phyloP scores from a whole-genome alignment of 2,888 invertebrate genomes.

The Proisotoma minuta region DNA sequence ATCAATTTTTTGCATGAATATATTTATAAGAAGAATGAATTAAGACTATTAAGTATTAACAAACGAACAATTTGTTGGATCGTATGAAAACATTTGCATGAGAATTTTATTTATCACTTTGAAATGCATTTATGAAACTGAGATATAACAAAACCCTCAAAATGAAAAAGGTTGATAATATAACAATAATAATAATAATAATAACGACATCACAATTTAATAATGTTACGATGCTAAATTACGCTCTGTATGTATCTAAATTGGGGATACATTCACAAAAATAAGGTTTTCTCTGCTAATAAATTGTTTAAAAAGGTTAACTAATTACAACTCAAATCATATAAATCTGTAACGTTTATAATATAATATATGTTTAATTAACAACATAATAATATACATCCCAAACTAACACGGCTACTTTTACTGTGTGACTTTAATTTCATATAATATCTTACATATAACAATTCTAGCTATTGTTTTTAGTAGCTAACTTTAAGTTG shows the following conservation, averaged over 20 bases:
- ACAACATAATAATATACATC: background rate
- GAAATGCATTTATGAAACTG: conserved; percentile 1
- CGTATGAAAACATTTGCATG: conserved; percentile 1
- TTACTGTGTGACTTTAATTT: conserved; percentile 2
- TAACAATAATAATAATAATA: conserved; percentile 5
- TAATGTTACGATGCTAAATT: background rate
- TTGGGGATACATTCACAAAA: background rate
- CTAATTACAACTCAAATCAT: background rate
- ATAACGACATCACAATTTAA: conserved; percentile 1
- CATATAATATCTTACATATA: conserved; percentile 5
- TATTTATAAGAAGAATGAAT: too few relatives aligned
- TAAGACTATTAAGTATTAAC: too few relatives aligned
- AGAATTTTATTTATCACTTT: conserved; percentile 6
- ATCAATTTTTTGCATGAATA: too few relatives aligned
- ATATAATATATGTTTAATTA: conserved; percentile 4
- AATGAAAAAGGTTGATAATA: background rate
- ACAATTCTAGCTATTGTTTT: background rate
- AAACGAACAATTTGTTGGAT: too few relatives aligned
- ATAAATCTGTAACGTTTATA: background rate
- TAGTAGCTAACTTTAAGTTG: conserved; percentile 2
- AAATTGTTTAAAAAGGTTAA: background rate
- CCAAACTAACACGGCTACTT: too few relatives aligned
- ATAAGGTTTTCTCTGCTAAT: background rate
- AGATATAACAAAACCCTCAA: background rate
- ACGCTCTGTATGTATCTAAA: too few relatives aligned